Base-by-base conservation (phyloP, 2,888 invertebrate species). In the Apamea monoglypha region DNA sequence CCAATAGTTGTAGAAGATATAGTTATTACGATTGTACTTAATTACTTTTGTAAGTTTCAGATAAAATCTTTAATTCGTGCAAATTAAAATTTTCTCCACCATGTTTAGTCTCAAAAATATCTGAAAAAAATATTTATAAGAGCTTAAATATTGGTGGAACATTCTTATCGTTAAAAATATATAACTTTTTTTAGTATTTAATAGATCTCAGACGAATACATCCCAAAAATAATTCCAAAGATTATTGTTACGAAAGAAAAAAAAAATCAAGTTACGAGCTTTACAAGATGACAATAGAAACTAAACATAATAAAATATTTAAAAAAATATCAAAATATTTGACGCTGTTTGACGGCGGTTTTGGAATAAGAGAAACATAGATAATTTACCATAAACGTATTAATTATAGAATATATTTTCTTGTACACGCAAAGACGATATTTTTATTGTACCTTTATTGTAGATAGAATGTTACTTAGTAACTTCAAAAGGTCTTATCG, bases 231-330 rank as follows among this genome's bases (percentile, higher is more conserved):
- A 88, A 93, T 93, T 93, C 94, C 94, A 94, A 94, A 94, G 91
- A 92, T 90, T 87, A 87, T 81, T 86, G 82, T 87, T 88, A 89
- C 79, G 80, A 89, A 71, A 66, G 82, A 82, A 82, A 72, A 53
- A 53, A 44, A 85, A 85, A 89, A 90, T 71, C 84, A 88, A 87
- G 71, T 73, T 53, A 76, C 36, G 95, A 95, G 95, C 95, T 96
- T 96, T 95, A 95, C 93, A 91, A 76, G 86, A 92, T 94, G 95
- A 96, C 95, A 96, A 96, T 96, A 95, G 95, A 90, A 92, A 92
- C 87, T 86, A 86, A 86, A 87, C 74, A 80, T 83, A 87, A 32
- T 29, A 61, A 32, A 78, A 85, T 90, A 87, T 89, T n/a, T 84
- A 81, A 83, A 89, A 87, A 81, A 90, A 86, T 90, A 93, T 90